Conservation (phyloP, 2,113 vertebrate genomes). For the Thymallus thymallus region DNA sequence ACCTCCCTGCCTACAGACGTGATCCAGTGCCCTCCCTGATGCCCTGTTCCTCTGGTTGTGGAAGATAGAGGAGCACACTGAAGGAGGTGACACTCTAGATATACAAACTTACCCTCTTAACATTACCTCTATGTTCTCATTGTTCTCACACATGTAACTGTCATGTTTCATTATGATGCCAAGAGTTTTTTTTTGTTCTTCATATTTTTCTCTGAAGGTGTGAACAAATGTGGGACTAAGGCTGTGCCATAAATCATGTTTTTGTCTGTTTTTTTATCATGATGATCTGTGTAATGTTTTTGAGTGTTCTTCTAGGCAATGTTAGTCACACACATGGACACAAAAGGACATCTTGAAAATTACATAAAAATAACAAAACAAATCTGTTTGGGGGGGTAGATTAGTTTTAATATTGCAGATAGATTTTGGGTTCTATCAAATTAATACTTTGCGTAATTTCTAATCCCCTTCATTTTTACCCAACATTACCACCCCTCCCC, state of each 20-base stretch:
- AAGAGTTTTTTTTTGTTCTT: not conserved
- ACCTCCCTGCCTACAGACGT: not conserved
- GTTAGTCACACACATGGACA: slow-evolving; percentile 10
- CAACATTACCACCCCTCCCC: too few relatives aligned
- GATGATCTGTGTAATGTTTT: not conserved
- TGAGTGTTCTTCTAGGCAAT: slow-evolving; percentile 15
- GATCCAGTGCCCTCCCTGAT: not conserved
- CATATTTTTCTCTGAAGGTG: not conserved
- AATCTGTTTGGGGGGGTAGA: not conserved
- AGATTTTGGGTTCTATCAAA: too few relatives aligned
- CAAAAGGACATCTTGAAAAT: not conserved
- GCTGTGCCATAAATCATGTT: not conserved
- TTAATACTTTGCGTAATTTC: not conserved
- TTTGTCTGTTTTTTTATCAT: slow-evolving; percentile 10
- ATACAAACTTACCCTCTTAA: not conserved
- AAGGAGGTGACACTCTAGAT: not conserved
- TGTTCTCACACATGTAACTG: not conserved
- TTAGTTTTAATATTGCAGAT: too few relatives aligned
- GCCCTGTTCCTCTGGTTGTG: not conserved
- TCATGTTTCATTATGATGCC: not conserved
- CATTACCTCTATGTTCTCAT: not conserved
- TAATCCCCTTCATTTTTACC: too few relatives aligned
- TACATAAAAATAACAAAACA: too few relatives aligned
- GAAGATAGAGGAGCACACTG: not conserved
- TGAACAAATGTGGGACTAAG: not conserved